phyloP scores from a whole-genome alignment of 2,888 invertebrate species.

The Callyntrura sp. region DNA sequence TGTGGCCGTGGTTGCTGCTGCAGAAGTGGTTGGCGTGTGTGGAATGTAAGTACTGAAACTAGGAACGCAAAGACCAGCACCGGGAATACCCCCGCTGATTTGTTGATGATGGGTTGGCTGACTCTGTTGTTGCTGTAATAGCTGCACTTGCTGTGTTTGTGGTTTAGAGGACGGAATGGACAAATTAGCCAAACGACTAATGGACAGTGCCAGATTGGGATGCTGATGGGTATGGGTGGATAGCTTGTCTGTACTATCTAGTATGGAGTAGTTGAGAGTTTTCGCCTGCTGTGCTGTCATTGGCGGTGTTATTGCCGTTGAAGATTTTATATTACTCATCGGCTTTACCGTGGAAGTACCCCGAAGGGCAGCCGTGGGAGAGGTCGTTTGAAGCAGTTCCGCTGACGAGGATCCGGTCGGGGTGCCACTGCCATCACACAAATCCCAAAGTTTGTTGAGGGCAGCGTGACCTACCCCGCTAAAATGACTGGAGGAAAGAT shows the following conservation, averaged over 20 bases:
- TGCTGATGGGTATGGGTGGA: slow-evolving; percentile 33
- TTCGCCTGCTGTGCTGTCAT: slow-evolving; percentile 11
- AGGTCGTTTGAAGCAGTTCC: slow-evolving; percentile 56
- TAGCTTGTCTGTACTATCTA: slow-evolving; percentile 67
- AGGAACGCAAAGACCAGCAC: slow-evolving; percentile 61
- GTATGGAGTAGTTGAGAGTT: slow-evolving; percentile 67
- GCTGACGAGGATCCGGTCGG: slow-evolving; percentile 65
- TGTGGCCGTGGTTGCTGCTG: neutral
- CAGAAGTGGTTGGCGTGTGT: slow-evolving; percentile 55
- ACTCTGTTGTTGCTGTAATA: neutral
- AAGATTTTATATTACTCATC: slow-evolving; percentile 44
- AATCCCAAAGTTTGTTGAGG: slow-evolving; percentile 79
- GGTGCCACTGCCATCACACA: slow-evolving; percentile 74
- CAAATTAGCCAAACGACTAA: slow-evolving; percentile 62
- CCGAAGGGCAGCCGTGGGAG: slow-evolving; percentile 22
- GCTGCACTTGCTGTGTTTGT: slow-evolving; percentile 7
- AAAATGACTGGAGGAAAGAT: slow-evolving; percentile 65
- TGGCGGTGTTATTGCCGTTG: slow-evolving; percentile 32
- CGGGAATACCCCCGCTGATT: slow-evolving; percentile 43
- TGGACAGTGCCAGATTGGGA: slow-evolving; percentile 55
- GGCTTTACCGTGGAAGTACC: slow-evolving; percentile 23
- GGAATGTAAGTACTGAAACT: slow-evolving; percentile 78
- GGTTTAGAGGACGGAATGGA: slow-evolving; percentile 54
- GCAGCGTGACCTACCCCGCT: slow-evolving; percentile 77
- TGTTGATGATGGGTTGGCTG: slow-evolving; percentile 53